These are phyloP conservation scores for Acrocephalus kingi DNA, from an alignment of 2,113 vertebrate genomes.

Conservation along the genomic window DNA sequence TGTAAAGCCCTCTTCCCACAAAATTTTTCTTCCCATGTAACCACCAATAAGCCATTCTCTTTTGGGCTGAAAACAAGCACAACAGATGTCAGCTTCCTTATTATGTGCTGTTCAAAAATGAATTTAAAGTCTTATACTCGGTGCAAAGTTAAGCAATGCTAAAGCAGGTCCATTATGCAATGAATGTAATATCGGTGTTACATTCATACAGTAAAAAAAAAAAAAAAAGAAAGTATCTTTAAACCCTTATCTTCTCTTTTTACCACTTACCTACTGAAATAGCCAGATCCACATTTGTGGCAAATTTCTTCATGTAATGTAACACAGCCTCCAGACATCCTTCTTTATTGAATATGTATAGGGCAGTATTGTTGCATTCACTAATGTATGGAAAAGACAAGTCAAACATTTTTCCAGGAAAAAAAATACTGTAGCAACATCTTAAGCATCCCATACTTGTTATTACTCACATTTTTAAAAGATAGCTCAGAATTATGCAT, in stretches of 20 bases:
- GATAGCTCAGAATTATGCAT: neutral
- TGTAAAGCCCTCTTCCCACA: neutral
- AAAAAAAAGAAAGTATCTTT: neutral
- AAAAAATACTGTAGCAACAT: neutral
- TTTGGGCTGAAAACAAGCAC: neutral
- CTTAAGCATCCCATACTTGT: neutral
- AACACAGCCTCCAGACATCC: slow-evolving; percentile 87
- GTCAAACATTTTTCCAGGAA: neutral
- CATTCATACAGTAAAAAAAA: neutral
- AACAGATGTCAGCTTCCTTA: neutral
- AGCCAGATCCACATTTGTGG: slow-evolving; percentile 85
- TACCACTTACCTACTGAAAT: slow-evolving; percentile 86
- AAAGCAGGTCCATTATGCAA: neutral
- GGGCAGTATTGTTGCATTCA: slow-evolving; percentile 89
- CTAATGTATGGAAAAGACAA: slow-evolving; percentile 64
- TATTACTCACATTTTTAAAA: neutral
- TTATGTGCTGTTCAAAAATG: neutral
- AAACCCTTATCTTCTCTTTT: neutral
- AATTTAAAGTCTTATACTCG: neutral
- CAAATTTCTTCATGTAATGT: slow-evolving; percentile 85
- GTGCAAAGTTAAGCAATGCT: neutral
- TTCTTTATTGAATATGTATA: slow-evolving; percentile 90
- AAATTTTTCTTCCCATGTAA: neutral
- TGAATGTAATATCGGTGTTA: neutral
- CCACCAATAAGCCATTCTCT: neutral